A percentile compares a stretch with the other conserved stretches of the same genome.
Conservation (phyloP, 1,140 invertebrate species). For the Apis dorsata region DNA sequence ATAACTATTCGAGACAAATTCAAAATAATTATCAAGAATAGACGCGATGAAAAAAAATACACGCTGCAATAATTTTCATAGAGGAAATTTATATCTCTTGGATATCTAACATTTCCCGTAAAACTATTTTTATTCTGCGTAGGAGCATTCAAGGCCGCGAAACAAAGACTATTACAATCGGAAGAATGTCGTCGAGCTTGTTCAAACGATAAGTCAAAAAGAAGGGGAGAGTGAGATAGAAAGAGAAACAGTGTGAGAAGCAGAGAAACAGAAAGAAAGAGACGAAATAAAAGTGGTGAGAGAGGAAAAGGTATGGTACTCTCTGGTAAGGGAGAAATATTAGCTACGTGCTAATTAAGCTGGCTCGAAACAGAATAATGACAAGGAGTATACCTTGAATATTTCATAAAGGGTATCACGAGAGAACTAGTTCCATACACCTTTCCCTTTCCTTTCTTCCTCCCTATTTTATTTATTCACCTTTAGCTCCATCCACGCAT, state of each 20-base stretch:
- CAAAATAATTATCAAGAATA: too few relatives aligned
- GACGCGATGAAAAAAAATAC: not conserved
- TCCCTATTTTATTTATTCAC: not conserved
- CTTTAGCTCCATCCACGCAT: not conserved
- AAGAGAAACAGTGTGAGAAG: not conserved
- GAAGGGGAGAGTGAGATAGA: not conserved
- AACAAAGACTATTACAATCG: slow-evolving; percentile 23
- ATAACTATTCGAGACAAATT: too few relatives aligned
- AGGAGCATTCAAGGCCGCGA: slow-evolving; percentile 1
- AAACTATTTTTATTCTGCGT: not conserved
- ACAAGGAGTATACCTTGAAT: slow-evolving; percentile 63
- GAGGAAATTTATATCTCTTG: too few relatives aligned
- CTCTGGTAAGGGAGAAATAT: slow-evolving; percentile 33
- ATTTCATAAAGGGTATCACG: slow-evolving; percentile 65
- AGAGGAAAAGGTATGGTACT: slow-evolving; percentile 5
- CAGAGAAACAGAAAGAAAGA: not conserved
- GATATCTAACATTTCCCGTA: not conserved
- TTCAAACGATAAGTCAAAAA: slow-evolving; percentile 37
- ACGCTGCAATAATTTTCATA: not conserved
- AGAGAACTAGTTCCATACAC: slow-evolving; percentile 8
- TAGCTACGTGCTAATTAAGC: slow-evolving; percentile 71
- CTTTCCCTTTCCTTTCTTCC: not conserved
- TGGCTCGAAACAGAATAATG: slow-evolving; percentile 41
- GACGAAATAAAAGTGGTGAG: not conserved
- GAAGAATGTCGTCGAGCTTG: not conserved